Percentiles rank a stretch among this genome's conserved stretches.
Conservation (phyloP, 2,888 invertebrate species). For the Cerastis rubricosa region DNA sequence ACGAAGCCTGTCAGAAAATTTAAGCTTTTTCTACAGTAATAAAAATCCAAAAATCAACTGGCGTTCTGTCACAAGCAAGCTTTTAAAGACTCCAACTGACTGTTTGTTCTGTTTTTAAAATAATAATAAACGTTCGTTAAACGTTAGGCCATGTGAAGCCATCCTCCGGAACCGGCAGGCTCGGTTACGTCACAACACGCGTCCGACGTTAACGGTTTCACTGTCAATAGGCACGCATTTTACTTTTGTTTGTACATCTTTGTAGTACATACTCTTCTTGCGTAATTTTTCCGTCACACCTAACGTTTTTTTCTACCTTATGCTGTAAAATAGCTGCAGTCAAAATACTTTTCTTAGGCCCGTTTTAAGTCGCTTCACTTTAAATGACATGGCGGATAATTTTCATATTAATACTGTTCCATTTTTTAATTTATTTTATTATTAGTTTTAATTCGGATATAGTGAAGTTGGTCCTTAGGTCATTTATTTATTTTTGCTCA, state of each 20-base stretch:
- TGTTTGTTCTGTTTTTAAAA: not conserved
- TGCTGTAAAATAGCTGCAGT: conserved; percentile 8
- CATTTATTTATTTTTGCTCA: not conserved
- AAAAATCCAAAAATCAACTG: not conserved
- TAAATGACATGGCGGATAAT: not conserved
- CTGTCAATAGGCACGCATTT: conserved; percentile 78
- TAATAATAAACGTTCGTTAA: conserved; percentile 49
- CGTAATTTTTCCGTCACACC: conserved; percentile 54
- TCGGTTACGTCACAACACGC: conserved; percentile 80
- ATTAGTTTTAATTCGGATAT: not conserved
- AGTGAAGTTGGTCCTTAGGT: not conserved
- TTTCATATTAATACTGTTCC: not conserved
- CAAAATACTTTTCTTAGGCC: not conserved
- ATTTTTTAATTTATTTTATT: not conserved
- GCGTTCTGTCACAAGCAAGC: not conserved
- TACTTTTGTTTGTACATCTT: conserved; percentile 74
- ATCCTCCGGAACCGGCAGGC: conserved; percentile 70
- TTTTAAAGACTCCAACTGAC: not conserved
- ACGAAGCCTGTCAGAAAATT: not conserved
- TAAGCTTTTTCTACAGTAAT: not conserved
- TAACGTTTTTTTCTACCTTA: conserved; percentile 21
- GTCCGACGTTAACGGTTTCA: conserved; percentile 81
- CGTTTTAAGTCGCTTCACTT: conserved; percentile 2
- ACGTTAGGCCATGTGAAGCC: conserved; percentile 65
- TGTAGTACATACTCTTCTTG: conserved; percentile 63